Evolutionary conservation across 2,113 vertebrate genomes (phyloP).

Genomic region (Notiomystis cincta): DNA sequence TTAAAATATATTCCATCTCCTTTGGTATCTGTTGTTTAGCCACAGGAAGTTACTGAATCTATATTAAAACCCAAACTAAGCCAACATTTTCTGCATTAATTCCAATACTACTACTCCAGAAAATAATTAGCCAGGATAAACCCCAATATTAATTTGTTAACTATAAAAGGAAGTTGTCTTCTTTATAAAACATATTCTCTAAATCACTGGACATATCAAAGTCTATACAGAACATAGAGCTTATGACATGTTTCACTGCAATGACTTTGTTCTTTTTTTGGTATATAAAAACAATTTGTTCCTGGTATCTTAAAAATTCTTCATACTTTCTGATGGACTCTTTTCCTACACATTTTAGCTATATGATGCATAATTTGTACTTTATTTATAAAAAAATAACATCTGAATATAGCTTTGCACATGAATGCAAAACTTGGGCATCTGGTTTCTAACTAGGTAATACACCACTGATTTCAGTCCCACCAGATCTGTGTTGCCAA

Average conservation of each 20-base stretch:
- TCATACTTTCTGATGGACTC: neutral
- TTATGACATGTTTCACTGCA: neutral
- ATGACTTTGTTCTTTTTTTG: neutral
- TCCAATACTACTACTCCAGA: neutral
- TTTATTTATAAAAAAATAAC: neutral
- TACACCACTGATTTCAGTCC: neutral
- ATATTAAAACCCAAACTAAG: neutral
- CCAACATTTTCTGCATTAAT: neutral
- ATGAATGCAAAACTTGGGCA: neutral
- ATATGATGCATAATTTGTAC: neutral
- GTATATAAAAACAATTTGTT: neutral
- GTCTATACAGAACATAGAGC: neutral
- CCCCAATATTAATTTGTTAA: neutral
- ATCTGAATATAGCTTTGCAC: neutral
- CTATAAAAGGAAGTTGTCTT: neutral
- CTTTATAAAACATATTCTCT: neutral
- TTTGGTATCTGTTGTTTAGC: neutral
- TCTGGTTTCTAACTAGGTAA: neutral
- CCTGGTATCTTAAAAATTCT: neutral
- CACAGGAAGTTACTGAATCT: neutral
- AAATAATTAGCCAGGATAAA: neutral
- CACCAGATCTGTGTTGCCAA: neutral
- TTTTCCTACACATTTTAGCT: neutral
- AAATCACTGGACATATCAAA: neutral
- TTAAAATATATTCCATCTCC: neutral